These are phyloP conservation scores for Atractosteus spatula DNA, from an alignment of 2,113 vertebrate species.

Conservation along the genomic window DNA sequence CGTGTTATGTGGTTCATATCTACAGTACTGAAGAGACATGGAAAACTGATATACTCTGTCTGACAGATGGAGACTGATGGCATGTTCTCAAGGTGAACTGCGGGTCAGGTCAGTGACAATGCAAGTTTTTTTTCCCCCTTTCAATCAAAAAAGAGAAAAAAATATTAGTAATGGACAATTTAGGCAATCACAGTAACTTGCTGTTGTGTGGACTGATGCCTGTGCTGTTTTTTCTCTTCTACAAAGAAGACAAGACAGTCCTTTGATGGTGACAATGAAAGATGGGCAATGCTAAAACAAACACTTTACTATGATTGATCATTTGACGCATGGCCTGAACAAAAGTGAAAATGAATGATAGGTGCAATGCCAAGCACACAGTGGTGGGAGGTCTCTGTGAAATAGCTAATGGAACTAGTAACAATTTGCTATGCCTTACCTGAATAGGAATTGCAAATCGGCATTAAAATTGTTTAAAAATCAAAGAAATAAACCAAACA, in stretches of 20 bases:
- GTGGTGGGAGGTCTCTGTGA: conserved; percentile 21
- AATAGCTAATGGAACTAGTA: conserved; percentile 25
- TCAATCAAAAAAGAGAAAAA: conserved; percentile 9
- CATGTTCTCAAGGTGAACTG: conserved; percentile 47
- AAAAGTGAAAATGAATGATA: conserved; percentile 52
- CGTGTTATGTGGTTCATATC: conserved; percentile 33
- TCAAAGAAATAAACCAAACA: neutral
- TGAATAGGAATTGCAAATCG: conserved; percentile 1
- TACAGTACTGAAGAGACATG: conserved; percentile 25
- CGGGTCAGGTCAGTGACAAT: conserved; percentile 45
- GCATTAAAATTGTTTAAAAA: conserved; percentile 2
- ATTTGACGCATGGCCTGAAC: conserved; percentile 40
- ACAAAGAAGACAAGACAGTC: conserved; percentile 33
- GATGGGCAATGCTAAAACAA: conserved; percentile 44
- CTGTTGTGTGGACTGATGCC: neutral
- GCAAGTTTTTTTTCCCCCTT: conserved; percentile 17
- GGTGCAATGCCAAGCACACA: conserved; percentile 27
- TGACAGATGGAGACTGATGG: conserved; percentile 48
- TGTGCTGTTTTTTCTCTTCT: conserved; percentile 25
- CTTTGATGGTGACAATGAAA: conserved; percentile 56
- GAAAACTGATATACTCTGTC: conserved; percentile 13
- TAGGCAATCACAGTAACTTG: neutral
- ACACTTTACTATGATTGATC: conserved; percentile 48
- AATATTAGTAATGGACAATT: conserved; percentile 12
- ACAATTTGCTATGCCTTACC: conserved; percentile 15